Evolutionary conservation across 2,888 invertebrate genomes (phyloP).

Genomic region (Rhagonycha fulva): DNA sequence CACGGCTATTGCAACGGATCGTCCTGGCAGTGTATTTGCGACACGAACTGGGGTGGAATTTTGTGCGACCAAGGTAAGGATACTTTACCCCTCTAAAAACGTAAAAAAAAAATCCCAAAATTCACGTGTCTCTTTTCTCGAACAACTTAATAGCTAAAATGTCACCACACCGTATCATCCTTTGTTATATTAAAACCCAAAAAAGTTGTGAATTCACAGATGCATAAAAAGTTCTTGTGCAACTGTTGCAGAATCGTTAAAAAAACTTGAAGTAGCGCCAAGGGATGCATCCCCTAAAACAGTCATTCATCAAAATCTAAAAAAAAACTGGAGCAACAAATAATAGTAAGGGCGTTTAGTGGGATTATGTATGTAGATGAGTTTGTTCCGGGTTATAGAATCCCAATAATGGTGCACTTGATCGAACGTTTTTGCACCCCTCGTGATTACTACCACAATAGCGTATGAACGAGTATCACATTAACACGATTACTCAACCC

Average conservation of each 20-base stretch:
- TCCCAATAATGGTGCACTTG: slow-evolving; percentile 39
- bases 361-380: slow-evolving; percentile 32
- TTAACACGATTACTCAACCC: slow-evolving; percentile 29
- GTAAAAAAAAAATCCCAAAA: neutral
- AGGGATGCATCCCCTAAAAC: slow-evolving; percentile 33
- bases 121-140: neutral
- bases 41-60: slow-evolving; percentile 98
- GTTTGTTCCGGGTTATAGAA: slow-evolving; percentile 35
- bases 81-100: neutral
- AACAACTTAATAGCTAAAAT: neutral
- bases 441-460: slow-evolving; percentile 28
- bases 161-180: slow-evolving; percentile 3
- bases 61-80: slow-evolving; percentile 89
- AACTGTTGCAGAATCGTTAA: slow-evolving; percentile 43
- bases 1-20: slow-evolving; percentile 93
- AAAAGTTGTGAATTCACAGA: slow-evolving; percentile 33
- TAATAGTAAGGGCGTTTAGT: slow-evolving; percentile 25
- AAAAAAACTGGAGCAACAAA: slow-evolving; percentile 35
- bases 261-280: slow-evolving; percentile 44
- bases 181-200: slow-evolving; percentile 24
- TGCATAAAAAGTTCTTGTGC: slow-evolving; percentile 40
- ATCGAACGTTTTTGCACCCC: slow-evolving; percentile 33
- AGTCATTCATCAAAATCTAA: slow-evolving; percentile 42
- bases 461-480: slow-evolving; percentile 12
- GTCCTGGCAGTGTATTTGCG: slow-evolving; percentile 96